Percentiles rank a stretch among this genome's conserved stretches.
These are phyloP conservation scores for Hanleya hanleyi DNA, from an alignment of 2,888 invertebrate species.

Conservation along the genomic window DNA sequence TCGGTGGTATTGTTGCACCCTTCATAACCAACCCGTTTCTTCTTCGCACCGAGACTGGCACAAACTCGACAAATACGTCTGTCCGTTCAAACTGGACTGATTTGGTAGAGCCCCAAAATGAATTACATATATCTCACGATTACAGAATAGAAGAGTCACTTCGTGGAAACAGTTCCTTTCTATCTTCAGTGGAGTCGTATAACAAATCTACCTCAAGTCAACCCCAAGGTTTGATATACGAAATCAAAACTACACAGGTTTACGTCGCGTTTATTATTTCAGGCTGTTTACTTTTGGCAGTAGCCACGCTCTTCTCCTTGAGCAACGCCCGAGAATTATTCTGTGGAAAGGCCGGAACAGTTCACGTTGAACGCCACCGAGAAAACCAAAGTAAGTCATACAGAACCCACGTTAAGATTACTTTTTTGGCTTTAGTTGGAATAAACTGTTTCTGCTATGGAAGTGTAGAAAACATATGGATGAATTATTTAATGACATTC, in stretches of 20 bases:
- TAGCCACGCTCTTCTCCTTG: conserved; percentile 7
- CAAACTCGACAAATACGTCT: no score
- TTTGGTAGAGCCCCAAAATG: no score
- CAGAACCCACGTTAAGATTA: background rate
- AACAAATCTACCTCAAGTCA: background rate
- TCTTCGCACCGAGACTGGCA: no score
- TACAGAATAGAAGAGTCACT: no score
- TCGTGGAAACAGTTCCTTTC: no score
- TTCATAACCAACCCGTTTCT: background rate
- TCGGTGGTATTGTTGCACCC: background rate
- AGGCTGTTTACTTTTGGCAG: background rate
- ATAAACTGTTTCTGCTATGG: background rate
- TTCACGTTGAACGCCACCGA: no score
- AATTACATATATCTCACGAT: no score
- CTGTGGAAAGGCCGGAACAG: no score
- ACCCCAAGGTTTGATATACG: background rate
- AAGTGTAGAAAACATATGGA: background rate
- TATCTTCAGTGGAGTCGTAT: no score
- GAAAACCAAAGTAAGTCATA: no score
- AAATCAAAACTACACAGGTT: conserved; percentile 4
- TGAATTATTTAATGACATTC: conserved; percentile 10
- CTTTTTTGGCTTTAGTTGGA: background rate
- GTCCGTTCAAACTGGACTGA: no score
- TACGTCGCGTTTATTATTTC: conserved; percentile 19
- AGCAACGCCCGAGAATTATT: no score